Base-by-base conservation (phyloP, 2,113 vertebrate genomes). In the Lonchura striata region DNA sequence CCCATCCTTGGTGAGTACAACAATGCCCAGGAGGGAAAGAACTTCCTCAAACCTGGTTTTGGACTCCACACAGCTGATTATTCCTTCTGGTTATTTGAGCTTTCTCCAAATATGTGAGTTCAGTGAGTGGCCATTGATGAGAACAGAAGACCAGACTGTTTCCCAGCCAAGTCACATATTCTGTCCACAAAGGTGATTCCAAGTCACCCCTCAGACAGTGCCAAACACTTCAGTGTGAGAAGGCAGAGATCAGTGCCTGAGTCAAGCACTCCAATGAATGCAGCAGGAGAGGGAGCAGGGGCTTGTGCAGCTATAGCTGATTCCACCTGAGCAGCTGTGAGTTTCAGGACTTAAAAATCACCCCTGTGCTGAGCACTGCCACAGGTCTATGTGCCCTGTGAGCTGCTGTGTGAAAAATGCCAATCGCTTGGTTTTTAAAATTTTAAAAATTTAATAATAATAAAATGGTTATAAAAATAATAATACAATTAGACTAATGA, bases 11-110 rank as follows among this genome's bases (percentile, higher is more conserved):
- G 30, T 92, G 88, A 86, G 90, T 93, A 95, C 90, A 94, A 3
- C 70, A 84, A 91, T 91, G 93, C 94, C 92, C 88, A n/a, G 49
- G 88, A 88, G 88, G 88, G 35, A 86, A 83, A 28, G 37, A 52
- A 39, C 93, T 95, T 94, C 90, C 83, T 89, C 77, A 59, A 25
- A 84, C 44, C 49, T 87, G 53, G 47, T 86, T 10, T 42, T 63
- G 63, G 65, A 35, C 47, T 94, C 52, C 56, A 49, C 3, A 0
- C 49, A 88, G 68, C 49, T 66, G 33, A 79, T 84, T 70, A 82
- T 11, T 75, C 19, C 69, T 75, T 52, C 68, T 77, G 69, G 31
- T 71, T 79, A 69, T 63, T 70, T 52, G 71, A 82, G 63, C 75
- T 93, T 30, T 49, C 68, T 92, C 71, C 82, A 90, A n/a, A 60